phyloP scores from a whole-genome alignment of 2,888 invertebrate species.

The Scaptomyza tumidula region DNA sequence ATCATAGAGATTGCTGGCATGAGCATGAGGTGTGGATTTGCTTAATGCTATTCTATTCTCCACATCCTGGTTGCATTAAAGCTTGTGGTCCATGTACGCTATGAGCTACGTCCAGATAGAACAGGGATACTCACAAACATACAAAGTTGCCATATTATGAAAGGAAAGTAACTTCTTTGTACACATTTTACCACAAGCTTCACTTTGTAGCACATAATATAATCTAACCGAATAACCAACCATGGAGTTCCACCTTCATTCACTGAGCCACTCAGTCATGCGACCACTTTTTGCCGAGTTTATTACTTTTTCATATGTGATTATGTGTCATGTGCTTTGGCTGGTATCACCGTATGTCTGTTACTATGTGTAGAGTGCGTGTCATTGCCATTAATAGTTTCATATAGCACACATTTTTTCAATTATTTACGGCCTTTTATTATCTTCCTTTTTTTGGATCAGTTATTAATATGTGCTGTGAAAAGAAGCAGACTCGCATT shows the following conservation, averaged over 20 bases:
- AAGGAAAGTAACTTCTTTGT: slow-evolving; percentile 45
- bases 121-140: not conserved
- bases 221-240: slow-evolving; percentile 11
- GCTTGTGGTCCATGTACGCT: slow-evolving; percentile 62
- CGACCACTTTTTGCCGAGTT: slow-evolving; percentile 68
- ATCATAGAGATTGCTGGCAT: slow-evolving; percentile 6
- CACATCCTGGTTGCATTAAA: slow-evolving; percentile 46
- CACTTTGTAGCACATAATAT: slow-evolving; percentile 10
- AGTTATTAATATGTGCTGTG: too few relatives aligned
- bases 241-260: slow-evolving; percentile 6
- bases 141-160: slow-evolving; percentile 47
- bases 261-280: slow-evolving; percentile 42
- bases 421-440: too few relatives aligned
- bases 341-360: slow-evolving; percentile 17
- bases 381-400: slow-evolving; percentile 73
- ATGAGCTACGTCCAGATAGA: slow-evolving; percentile 35
- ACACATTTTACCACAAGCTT: slow-evolving; percentile 32
- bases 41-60: not conserved
- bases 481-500: too few relatives aligned
- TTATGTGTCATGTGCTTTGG: slow-evolving; percentile 64
- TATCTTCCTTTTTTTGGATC: too few relatives aligned
- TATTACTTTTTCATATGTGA: slow-evolving; percentile 78
- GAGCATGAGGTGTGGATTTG: slow-evolving; percentile 13
- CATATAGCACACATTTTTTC: slow-evolving; percentile 5
- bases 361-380: slow-evolving; percentile 46